Conservation (phyloP, 2,797 vertebrate species). For the Cryptoprocta ferox region DNA sequence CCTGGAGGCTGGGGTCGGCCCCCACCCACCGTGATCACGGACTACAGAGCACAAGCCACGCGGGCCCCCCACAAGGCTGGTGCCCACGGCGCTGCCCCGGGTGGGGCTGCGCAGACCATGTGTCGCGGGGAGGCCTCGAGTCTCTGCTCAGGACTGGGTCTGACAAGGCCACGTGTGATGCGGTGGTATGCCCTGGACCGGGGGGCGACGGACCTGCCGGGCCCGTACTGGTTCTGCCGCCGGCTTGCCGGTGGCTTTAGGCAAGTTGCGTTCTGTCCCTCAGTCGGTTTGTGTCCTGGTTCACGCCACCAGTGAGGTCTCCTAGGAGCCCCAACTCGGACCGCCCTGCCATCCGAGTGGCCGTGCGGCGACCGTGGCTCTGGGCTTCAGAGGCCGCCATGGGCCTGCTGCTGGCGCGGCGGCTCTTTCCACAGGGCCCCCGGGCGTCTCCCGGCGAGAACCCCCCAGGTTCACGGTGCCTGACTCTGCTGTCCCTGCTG, state of each 20-base stretch:
- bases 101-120: background rate
- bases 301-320: background rate
- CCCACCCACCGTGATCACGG: background rate
- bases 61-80: background rate
- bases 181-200: background rate
- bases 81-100: background rate
- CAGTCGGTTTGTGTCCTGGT: background rate
- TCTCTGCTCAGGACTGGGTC: slow-evolving; percentile 66
- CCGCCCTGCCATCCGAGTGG: background rate
- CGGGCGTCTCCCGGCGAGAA: background rate
- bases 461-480: background rate
- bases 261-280: background rate
- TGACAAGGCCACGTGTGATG: slow-evolving; percentile 71
- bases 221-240: background rate
- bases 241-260: background rate
- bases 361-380: background rate
- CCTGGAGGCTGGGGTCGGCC: slow-evolving; percentile 42
- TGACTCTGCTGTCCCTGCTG: background rate
- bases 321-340: background rate
- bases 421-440: background rate
- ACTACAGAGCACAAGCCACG: rapidly evolving
- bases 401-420: background rate
- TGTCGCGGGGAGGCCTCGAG: background rate
- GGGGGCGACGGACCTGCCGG: background rate
- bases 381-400: background rate